Evolutionary conservation across 1,140 invertebrate genomes (phyloP), one percentile per base, ranked within the genome.

Genomic region (Macrobrachium nipponense): DNA sequence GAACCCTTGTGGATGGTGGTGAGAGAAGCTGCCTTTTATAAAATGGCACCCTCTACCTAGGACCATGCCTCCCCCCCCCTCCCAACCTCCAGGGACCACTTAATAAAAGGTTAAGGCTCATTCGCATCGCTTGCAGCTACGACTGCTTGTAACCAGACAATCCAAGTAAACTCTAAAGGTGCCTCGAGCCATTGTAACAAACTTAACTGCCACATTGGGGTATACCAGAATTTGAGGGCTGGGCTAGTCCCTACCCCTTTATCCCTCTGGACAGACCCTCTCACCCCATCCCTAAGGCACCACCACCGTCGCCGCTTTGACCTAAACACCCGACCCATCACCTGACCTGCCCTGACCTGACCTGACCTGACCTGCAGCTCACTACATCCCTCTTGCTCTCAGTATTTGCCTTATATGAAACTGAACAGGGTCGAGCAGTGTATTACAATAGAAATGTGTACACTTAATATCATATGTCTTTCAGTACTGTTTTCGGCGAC

Each of bases 351-450:
- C 84, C 77, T 60, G 68, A 66, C 84, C 84, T 72, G 84, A 66
- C 84, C 84, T 72, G 84, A 86, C 84, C 84, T 68, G 77, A 86
- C 84, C 84, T 75, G 68, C 70, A 79, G 83, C 76, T 85, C 76
- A 85, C 82, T 73, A 82, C 80, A 82, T 86, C 78, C 78, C 84
- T 86, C 84, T 80, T 72, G 77, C 84, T 86, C 84, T 86, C 75
- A 86, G 84, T 86, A 78, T 86, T 80, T 86, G 84, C 84, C 84
- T 86, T 86, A 86, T 86, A 77, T 73, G 70, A 79, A 86, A 86
- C 84, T 86, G 70, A 86, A 86, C 84, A 86, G 84, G 84, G 84
- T 86, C 84, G 78, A 68, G 62, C 77, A 80, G 84, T 86, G 84
- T 86, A 86, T 86, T 86, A 86, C 77, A 85, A 79, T 79, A 72